These are phyloP conservation scores for Silurus aristotelis DNA, from an alignment of 2,797 vertebrate genomes.

Conservation along the genomic window DNA sequence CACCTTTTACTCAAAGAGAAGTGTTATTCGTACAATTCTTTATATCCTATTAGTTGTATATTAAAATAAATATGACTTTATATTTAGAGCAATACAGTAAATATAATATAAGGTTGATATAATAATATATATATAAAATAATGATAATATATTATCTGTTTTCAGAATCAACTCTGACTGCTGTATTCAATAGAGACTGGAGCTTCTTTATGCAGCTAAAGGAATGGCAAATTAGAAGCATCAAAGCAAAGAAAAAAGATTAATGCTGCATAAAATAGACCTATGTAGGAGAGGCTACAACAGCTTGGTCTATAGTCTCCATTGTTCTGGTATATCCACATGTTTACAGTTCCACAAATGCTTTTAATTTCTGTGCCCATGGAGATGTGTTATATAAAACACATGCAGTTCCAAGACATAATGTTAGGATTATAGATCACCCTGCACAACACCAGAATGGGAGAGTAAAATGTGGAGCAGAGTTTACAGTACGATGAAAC, in stretches of 20 bases:
- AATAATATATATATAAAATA: background rate
- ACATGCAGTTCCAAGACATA: background rate
- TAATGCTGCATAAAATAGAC: constrained; percentile 1
- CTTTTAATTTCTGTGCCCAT: background rate
- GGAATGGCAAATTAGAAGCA: background rate
- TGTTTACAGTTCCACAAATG: background rate
- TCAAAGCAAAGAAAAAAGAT: background rate
- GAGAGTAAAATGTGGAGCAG: constrained; percentile 18
- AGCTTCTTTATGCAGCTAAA: background rate
- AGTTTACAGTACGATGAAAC: constrained; percentile 18
- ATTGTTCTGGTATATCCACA: background rate
- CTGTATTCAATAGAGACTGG: no score
- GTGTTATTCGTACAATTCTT: background rate
- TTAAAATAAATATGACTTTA: background rate
- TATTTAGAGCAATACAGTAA: background rate
- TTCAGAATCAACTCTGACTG: no score
- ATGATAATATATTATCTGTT: background rate
- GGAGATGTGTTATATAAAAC: constrained; percentile 1
- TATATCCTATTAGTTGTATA: background rate
- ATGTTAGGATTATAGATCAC: constrained; percentile 4
- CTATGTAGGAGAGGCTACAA: constrained; percentile 17
- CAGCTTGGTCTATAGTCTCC: background rate
- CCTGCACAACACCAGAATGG: background rate
- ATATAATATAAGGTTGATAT: background rate
- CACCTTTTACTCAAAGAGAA: background rate